Evolutionary conservation across 2,113 vertebrate genomes (phyloP).

Genomic region (Centropristis striata): DNA sequence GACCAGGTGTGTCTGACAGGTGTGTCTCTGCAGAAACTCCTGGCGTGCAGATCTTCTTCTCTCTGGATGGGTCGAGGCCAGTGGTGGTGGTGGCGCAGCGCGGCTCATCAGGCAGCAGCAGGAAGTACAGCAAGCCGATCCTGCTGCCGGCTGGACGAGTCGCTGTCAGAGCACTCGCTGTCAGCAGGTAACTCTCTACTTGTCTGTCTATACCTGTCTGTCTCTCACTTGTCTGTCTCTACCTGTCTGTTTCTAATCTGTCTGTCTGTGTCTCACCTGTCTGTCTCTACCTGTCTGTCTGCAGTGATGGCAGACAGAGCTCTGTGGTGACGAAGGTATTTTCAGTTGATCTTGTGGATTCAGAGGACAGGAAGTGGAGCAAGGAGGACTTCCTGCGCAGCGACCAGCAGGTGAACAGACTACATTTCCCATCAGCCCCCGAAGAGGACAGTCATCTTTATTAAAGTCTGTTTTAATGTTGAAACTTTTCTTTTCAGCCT

Average conservation of each 20-base stretch:
- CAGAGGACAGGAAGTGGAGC: slow-evolving; percentile 64
- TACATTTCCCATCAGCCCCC: slow-evolving; percentile 23
- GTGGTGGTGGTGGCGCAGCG: slow-evolving; percentile 56
- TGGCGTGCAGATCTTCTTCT: slow-evolving; percentile 90
- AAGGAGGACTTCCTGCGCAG: slow-evolving; percentile 71
- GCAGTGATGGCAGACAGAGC: slow-evolving; percentile 92
- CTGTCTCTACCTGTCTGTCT: background rate
- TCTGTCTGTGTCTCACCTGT: background rate
- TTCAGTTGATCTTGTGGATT: slow-evolving; percentile 82
- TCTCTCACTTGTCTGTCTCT: background rate
- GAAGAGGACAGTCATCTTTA: no score
- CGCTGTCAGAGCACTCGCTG: slow-evolving; percentile 89
- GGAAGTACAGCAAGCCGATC: slow-evolving; percentile 89
- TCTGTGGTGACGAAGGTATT: slow-evolving; percentile 93
- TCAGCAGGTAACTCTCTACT: slow-evolving; percentile 89
- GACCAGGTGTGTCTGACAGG: background rate
- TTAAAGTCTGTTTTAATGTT: no score
- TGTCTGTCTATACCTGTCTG: background rate
- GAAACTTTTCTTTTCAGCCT: no score
- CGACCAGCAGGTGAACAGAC: slow-evolving; percentile 42
- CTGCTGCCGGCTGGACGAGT: slow-evolving; percentile 90
- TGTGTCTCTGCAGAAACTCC: slow-evolving; percentile 85
- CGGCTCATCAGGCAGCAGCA: slow-evolving; percentile 74
- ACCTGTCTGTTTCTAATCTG: background rate
- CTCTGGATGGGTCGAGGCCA: slow-evolving; percentile 93